Conservation (phyloP, 2,797 vertebrate species). For the Hippocampus kuda region DNA sequence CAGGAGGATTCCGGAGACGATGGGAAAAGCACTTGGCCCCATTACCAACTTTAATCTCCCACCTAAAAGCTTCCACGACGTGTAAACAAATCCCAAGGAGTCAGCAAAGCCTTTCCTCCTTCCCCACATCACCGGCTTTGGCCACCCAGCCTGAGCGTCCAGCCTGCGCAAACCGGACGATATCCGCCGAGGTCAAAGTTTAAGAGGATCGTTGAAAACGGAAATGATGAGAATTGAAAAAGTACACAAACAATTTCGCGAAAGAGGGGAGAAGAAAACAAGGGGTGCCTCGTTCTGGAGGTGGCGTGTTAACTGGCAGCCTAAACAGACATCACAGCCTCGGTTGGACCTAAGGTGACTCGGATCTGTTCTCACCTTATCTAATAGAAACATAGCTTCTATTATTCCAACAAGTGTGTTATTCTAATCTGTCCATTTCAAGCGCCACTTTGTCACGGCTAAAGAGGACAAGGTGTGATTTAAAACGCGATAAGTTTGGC, state of each 20-base stretch:
- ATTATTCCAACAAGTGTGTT: constrained; percentile 60
- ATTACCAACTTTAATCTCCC: constrained; percentile 86
- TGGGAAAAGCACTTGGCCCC: constrained; percentile 86
- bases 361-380: constrained; percentile 48
- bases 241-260: constrained; percentile 81
- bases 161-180: constrained; percentile 66
- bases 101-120: constrained; percentile 60
- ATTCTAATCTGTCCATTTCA: constrained; percentile 51
- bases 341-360: constrained; percentile 38
- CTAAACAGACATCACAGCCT: constrained; percentile 68
- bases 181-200: constrained; percentile 78
- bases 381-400: constrained; percentile 55
- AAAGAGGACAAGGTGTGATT: constrained; percentile 55
- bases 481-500: constrained; percentile 59
- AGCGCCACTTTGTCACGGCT: constrained; percentile 57
- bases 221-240: constrained; percentile 82
- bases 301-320: constrained; percentile 59
- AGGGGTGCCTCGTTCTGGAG: constrained; percentile 31
- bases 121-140: constrained; percentile 36
- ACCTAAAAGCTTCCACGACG: constrained; percentile 78
- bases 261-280: constrained; percentile 52
- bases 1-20: constrained; percentile 68
- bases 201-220: constrained; percentile 74
- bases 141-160: constrained; percentile 56
- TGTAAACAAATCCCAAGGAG: constrained; percentile 86